phyloP scores from a whole-genome alignment of 2,797 vertebrate genomes.

The Typhlichthys subterraneus region DNA sequence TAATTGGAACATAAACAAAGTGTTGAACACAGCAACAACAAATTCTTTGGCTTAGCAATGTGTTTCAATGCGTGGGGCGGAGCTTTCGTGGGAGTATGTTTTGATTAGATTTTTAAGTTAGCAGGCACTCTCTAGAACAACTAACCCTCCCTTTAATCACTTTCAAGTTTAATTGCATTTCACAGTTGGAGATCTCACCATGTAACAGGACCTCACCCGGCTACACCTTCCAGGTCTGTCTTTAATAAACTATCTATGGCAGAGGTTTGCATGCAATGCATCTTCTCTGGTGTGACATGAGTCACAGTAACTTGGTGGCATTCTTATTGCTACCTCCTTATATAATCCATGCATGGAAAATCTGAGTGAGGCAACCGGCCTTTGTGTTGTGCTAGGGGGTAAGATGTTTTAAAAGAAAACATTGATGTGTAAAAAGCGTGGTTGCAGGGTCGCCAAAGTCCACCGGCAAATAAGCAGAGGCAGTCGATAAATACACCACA shows the following conservation, averaged over 20 bases:
- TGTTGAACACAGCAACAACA: too few species aligned
- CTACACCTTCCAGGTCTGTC: constrained; percentile 38
- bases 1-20: too few species aligned
- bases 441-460: background rate
- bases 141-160: constrained; percentile 6
- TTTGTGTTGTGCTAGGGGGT: constrained; percentile 23
- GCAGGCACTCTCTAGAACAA: too few species aligned
- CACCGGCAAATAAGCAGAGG: background rate
- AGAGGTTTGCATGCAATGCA: constrained; percentile 50
- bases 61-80: too few species aligned
- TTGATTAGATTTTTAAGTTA: too few species aligned
- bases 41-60: too few species aligned
- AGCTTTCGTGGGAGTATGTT: too few species aligned
- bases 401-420: constrained; percentile 4
- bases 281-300: constrained; percentile 38
- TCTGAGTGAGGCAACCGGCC: constrained; percentile 26
- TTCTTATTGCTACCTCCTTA: constrained; percentile 19
- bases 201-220: constrained; percentile 17
- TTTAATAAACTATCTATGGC: constrained; percentile 48
- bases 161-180: constrained; percentile 12
- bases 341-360: constrained; percentile 10
- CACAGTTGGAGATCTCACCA: constrained; percentile 12
- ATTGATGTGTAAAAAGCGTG: background rate
- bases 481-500: background rate
- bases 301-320: constrained; percentile 23